phyloP scores from a whole-genome alignment of 2,888 invertebrate species.

The Automeris io region DNA sequence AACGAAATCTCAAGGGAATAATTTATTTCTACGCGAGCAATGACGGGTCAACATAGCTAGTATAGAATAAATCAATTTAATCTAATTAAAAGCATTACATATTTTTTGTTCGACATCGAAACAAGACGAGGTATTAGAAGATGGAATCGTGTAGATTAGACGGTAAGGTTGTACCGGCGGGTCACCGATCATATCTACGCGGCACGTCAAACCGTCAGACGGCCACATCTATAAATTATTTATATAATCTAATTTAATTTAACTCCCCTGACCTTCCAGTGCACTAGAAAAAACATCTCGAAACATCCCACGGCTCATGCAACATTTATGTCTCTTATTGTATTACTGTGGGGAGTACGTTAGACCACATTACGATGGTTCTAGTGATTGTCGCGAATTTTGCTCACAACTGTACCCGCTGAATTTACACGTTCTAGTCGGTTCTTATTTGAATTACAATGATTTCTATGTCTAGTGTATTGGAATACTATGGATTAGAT shows the following conservation, averaged over 20 bases:
- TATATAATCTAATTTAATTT: slow-evolving; percentile 74
- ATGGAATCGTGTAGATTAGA: slow-evolving; percentile 65
- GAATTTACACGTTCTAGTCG: slow-evolving; percentile 39
- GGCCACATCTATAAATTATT: slow-evolving; percentile 60
- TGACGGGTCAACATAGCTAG: too few species aligned
- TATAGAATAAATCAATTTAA: slow-evolving; percentile 74
- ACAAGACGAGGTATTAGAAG: slow-evolving; percentile 72
- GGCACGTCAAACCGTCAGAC: slow-evolving; percentile 70
- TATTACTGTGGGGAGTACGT: slow-evolving; percentile 45
- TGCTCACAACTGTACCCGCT: slow-evolving; percentile 14
- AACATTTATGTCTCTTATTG: slow-evolving; percentile 52
- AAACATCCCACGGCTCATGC: slow-evolving; percentile 41
- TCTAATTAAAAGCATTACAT: slow-evolving; percentile 77
- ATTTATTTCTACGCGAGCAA: too few species aligned
- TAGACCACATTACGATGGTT: slow-evolving; percentile 23
- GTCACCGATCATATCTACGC: slow-evolving; percentile 70
- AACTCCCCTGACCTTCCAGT: slow-evolving; percentile 67
- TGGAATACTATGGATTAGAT: background rate
- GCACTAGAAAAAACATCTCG: slow-evolving; percentile 48
- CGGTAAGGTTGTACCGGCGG: slow-evolving; percentile 61
- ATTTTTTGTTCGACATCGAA: slow-evolving; percentile 70
- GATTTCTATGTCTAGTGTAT: slow-evolving; percentile 5
- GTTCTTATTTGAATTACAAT: slow-evolving; percentile 34
- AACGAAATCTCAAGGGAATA: too few species aligned
- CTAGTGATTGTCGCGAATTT: slow-evolving; percentile 21